Conservation (phyloP, 2,888 invertebrate genomes). For the Eupithecia subfuscata region DNA sequence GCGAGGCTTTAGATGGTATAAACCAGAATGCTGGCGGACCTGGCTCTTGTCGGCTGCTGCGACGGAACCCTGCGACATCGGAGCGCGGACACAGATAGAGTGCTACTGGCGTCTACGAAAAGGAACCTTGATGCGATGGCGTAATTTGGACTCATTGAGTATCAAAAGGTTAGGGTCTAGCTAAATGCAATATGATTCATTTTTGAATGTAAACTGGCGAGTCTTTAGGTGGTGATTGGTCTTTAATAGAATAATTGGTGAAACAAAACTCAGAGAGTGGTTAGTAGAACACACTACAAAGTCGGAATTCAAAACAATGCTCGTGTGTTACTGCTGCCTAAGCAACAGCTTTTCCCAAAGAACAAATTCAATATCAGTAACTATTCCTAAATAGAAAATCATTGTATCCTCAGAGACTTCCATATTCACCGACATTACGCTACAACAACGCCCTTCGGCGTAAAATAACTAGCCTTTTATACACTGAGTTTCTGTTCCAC, state of each 20-base stretch:
- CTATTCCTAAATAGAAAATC: neutral
- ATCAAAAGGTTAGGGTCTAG: constrained; percentile 90
- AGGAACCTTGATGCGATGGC: constrained; percentile 97
- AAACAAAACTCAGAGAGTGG: too few species aligned
- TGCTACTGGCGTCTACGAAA: constrained; percentile 97
- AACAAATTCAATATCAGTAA: neutral
- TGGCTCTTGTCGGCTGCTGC: constrained; percentile 97
- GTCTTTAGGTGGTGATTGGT: too few species aligned
- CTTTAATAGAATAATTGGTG: too few species aligned
- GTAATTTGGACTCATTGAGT: constrained; percentile 98
- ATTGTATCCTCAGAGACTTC: neutral
- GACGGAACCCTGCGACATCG: constrained; percentile 90
- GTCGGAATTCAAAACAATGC: too few species aligned
- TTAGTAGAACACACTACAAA: too few species aligned
- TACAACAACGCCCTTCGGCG: constrained; percentile 9
- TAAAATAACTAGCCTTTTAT: constrained; percentile 22
- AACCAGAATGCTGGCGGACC: constrained; percentile 98
- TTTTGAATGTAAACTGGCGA: constrained; percentile 63
- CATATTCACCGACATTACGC: neutral
- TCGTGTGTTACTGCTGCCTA: too few species aligned
- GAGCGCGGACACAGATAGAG: constrained; percentile 89
- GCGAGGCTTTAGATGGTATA: constrained; percentile 59
- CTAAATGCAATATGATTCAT: neutral
- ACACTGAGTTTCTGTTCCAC: constrained; percentile 26
- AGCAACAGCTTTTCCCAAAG: neutral